Evolutionary conservation across 2,797 vertebrate species (phyloP), one percentile per base, ranked within the genome.

Genomic region (Chelonia mydas): DNA sequence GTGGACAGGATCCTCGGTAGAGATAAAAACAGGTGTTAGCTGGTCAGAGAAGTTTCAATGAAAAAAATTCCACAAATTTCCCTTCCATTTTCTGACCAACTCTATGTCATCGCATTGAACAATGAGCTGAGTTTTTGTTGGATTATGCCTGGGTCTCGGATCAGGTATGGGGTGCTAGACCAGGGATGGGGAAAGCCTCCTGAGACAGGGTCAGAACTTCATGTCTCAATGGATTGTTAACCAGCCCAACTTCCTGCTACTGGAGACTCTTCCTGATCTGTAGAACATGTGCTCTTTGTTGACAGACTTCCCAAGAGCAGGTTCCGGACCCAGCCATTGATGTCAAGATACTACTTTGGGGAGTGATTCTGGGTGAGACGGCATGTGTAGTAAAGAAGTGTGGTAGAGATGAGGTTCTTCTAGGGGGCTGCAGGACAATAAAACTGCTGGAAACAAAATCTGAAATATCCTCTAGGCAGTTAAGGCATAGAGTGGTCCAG

Each of bases 91-190:
- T 78, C 65, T 51, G 49, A 7, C 25, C 2, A 0, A 2, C 15
- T 6, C 0, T 6, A 17, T 6, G 12, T 8, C 4, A 8, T 15
- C 1, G 0, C 2, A 11, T 2, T 85, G 45, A 45, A 11, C 27
- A 41, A 28, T 45, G 33, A 31, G 5, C 11, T 25, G 3, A 11
- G n/a, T 1, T 47, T 10, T 4, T 59, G 33, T 23, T 49, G 21
- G 57, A n/a, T 47, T 5, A n/a, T 61, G 49, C 21, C 3, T 27
- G 41, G 41, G 7, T 65, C 84, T 19, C 3, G n/a, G 21, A 8
- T 15, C 86, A 82, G 41, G 25, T 82, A 65, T 27, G 45, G 19
- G 45, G 11, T 6, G 15, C 25, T 49, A 47, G 10, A 47, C 27
- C 41, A 16, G 8, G 27, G 27, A 47, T 76, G 41, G 27, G 12